Base-by-base conservation (phyloP, 2,113 vertebrate genomes). In the Corydoras maculifer region DNA sequence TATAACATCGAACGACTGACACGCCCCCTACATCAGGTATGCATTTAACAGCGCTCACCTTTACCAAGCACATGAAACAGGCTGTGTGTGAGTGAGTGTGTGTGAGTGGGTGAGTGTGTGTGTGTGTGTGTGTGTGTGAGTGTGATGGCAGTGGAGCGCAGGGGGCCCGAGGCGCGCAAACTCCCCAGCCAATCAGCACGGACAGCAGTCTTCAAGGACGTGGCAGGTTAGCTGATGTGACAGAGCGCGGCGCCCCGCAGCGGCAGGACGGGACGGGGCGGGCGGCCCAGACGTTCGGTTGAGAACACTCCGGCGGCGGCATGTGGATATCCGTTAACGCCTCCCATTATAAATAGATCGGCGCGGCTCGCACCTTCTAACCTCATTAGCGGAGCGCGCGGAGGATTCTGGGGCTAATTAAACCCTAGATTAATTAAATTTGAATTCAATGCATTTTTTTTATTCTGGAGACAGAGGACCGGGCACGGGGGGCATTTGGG, bases 201-300 rank as follows among this genome's bases (percentile, higher is more conserved):
- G 78, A 80, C 75, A 30, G 73, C 77, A 78, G 75, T 74, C 79
- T 86, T 86, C 84, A 87, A 88, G 84, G 87, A 82, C 85, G 76
- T 79, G 80, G 73, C 77, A 74, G 78, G 78, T 83, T 82, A 80
- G 73, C 84, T 75, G 78, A 72, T 76, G 81, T 83, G 83, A 86
- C 84, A 86, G 73, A 62, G 66, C 31, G 77, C 80, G 71, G 76
- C 77, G 76, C 70, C 77, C 77, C 61, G 73, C 66, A 69, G 77
- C 77, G 68, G 80, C 53, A 63, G 49, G 72, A 83, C 76, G 81
- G 77, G 80, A 77, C 75, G 53, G 53, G 82, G 18, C 62, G 76
- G 81, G 74, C 81, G 83, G 82, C 79, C 81, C 85, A 74, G 64
- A 25, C 48, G 15, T 13, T 58, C 50, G 53, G 61, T 66, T 60